These are phyloP conservation scores for Hypomecis atomaria DNA, from an alignment of 2,888 invertebrate genomes.

Conservation along the genomic window DNA sequence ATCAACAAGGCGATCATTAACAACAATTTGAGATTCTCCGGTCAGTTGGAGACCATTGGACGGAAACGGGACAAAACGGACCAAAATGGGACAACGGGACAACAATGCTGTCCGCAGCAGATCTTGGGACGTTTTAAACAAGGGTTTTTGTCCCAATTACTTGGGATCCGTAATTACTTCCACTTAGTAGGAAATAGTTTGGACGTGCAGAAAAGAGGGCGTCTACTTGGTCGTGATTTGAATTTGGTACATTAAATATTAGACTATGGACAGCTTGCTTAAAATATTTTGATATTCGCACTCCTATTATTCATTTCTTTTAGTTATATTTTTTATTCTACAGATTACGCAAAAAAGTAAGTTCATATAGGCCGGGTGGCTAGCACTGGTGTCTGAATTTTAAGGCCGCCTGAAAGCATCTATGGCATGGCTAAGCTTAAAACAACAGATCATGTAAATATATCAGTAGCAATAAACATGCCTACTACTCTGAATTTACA, in stretches of 20 bases:
- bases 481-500: no score
- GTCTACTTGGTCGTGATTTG: conserved; percentile 4
- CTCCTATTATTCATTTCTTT: no score
- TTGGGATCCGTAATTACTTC: conserved; percentile 76
- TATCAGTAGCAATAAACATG: no score
- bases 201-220: conserved; percentile 35
- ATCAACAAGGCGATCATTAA: conserved; percentile 57
- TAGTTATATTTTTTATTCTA: no score
- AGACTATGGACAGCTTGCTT: no score
- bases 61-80: conserved; percentile 37
- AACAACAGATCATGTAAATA: no score
- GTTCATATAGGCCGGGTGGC: no score
- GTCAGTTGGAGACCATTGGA: conserved; percentile 64
- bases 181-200: conserved; percentile 57
- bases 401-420: no score
- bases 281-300: no score
- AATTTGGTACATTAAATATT: background rate
- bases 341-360: no score
- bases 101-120: conserved; percentile 79
- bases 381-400: no score
- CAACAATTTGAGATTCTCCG: conserved; percentile 76
- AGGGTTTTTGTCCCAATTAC: conserved; percentile 80
- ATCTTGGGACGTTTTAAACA: conserved; percentile 73
- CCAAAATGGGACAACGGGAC: conserved; percentile 25
- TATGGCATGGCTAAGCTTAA: no score